Percentiles rank a stretch among this genome's conserved stretches.
These are phyloP conservation scores for Drosophila imparisetae DNA, from an alignment of 2,888 invertebrate genomes.

Conservation along the genomic window DNA sequence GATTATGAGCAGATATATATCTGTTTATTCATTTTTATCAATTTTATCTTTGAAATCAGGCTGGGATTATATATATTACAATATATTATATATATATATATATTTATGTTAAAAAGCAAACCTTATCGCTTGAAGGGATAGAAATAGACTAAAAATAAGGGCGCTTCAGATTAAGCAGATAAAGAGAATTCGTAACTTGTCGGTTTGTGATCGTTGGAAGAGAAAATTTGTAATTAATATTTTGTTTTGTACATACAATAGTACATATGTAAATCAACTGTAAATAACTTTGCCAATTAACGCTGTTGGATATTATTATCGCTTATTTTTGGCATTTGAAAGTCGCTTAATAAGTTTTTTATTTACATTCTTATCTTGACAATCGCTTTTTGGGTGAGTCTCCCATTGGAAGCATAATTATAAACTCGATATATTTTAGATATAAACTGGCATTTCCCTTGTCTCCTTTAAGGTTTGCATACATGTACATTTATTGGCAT, in stretches of 20 bases:
- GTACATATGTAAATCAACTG: neutral
- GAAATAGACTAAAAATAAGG: neutral
- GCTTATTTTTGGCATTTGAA: neutral
- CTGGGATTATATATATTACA: no score
- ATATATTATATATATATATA: no score
- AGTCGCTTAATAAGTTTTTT: neutral
- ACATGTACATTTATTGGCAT: constrained; percentile 63
- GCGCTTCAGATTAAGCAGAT: neutral
- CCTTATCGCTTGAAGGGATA: neutral
- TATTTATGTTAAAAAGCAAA: neutral
- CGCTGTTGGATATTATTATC: neutral
- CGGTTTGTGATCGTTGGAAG: neutral
- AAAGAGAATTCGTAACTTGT: neutral
- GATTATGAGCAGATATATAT: no score
- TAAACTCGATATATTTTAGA: neutral
- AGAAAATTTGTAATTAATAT: neutral
- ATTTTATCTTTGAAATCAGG: neutral
- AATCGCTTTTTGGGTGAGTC: neutral
- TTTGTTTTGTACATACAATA: neutral
- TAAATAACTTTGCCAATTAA: neutral
- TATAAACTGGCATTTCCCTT: neutral
- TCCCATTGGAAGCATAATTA: neutral
- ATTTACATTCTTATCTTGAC: neutral
- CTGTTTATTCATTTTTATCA: no score
- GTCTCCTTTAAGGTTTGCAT: neutral